A percentile compares a stretch with the other conserved stretches of the same genome.
Evolutionary conservation across 2,797 vertebrate genomes (phyloP).

Genomic region (Enteromius paludinosus): DNA sequence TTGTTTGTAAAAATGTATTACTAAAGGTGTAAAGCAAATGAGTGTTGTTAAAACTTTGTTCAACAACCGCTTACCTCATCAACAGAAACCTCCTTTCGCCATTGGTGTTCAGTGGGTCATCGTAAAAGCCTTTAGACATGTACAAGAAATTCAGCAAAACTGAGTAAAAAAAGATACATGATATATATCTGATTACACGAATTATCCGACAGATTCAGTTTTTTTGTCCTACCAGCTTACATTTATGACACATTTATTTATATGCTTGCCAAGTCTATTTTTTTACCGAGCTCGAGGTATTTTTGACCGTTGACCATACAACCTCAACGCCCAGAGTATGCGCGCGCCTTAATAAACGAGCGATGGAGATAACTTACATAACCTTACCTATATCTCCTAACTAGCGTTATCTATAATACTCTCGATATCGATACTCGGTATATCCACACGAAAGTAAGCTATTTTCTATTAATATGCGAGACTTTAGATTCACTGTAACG

Average conservation of each 20-base stretch:
- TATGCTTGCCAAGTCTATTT: not conserved
- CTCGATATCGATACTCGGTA: not conserved
- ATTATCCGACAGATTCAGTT: not conserved
- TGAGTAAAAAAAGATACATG: not conserved
- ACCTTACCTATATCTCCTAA: not conserved
- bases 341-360: not conserved
- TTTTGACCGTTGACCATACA: not conserved
- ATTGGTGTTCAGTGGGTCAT: constrained; percentile 7
- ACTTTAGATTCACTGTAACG: too few species aligned
- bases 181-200: not conserved
- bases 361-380: not conserved
- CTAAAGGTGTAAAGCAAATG: not conserved
- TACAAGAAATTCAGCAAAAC: constrained; percentile 15
- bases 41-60: not conserved
- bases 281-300: not conserved
- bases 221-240: not conserved
- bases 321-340: not conserved
- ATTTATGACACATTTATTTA: not conserved
- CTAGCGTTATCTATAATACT: not conserved
- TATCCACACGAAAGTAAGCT: not conserved
- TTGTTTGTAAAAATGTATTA: not conserved
- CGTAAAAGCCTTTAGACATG: not conserved
- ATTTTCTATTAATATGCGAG: not conserved
- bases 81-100: constrained; percentile 54
- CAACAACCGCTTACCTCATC: constrained; percentile 60